Evolutionary conservation across 2,113 vertebrate genomes (phyloP), one percentile per base, ranked within the genome.

Genomic region (Ophthalmolycus amberensis): DNA sequence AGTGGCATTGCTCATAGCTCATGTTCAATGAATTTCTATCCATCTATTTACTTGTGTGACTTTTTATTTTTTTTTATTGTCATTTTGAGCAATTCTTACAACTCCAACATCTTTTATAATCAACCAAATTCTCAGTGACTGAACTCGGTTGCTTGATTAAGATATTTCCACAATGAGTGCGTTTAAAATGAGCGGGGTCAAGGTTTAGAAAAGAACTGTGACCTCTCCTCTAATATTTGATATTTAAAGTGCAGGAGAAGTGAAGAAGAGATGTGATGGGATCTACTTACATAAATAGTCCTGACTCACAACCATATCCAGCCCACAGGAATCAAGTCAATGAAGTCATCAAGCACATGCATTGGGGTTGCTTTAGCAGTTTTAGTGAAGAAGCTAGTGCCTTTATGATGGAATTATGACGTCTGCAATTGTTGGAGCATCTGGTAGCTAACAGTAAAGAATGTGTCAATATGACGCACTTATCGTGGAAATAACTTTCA

Each of bases 401-500:
- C 80, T 90, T 88, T 79, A 63, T 20, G 29, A 78, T 75, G 58
- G 29, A 27, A 50, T 63, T 50, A n/a, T 48, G 40, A 16, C 44
- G 38, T 66, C 20, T 50, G 22, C n/a, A 16, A 58, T 14, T 6
- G 4, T 58, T 59, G 25, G 63, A 50, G 11, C 64, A 52, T 68
- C 37, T 50, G 54, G 10, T 16, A 11, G 63, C n/a, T 40, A 75
- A 62, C 7, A 56, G 10, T 16, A 27, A 44, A 42, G 18, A 34
- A 63, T 52, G 18, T 62, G 27, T 84, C 64, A 58, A 59, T 59
- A 59, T 60, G 14, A 71, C 46, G 68, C 70, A 77, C 34, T 76
- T 84, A 69, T 71, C 89, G 79, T 87, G 79, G 85, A 82, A 85
- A 86, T 88, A 77, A 69, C 67, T 72, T 46, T 48, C 0, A 68